phyloP scores from a whole-genome alignment of 2,888 invertebrate species.

The Chrysomela aeneicollis region DNA sequence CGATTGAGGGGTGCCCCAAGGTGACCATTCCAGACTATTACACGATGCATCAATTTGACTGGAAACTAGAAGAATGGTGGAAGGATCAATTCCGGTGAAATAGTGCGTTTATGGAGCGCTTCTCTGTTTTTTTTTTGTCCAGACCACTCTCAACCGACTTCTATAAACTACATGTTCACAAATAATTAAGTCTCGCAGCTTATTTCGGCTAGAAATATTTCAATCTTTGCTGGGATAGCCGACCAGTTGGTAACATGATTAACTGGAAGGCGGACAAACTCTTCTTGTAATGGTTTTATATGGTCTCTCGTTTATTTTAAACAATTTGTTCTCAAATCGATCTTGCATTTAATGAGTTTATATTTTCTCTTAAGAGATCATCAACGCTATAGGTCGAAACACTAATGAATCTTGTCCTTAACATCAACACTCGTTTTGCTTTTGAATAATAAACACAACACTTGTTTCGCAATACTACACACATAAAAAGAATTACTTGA shows the following conservation, averaged over 20 bases:
- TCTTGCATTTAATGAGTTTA: conserved; percentile 22
- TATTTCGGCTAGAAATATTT: conserved; percentile 52
- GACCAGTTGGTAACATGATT: conserved; percentile 57
- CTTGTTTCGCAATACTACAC: too few relatives aligned
- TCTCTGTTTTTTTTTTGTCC: conserved; percentile 29
- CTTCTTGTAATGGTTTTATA: conserved; percentile 56
- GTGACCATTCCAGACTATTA: background rate
- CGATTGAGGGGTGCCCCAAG: background rate
- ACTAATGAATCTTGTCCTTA: too few relatives aligned
- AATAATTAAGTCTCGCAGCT: conserved; percentile 45
- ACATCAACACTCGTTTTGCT: too few relatives aligned
- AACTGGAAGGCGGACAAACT: conserved; percentile 57
- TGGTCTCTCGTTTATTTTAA: conserved; percentile 56
- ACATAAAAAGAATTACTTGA: too few relatives aligned
- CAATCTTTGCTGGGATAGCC: conserved; percentile 56
- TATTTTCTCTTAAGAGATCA: conserved; percentile 2
- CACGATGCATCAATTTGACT: too few relatives aligned
- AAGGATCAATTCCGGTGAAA: too few relatives aligned
- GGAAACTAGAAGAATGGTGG: too few relatives aligned
- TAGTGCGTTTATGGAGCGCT: too few relatives aligned
- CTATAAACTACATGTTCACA: conserved; percentile 40
- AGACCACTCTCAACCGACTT: conserved; percentile 27
- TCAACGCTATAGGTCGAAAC: background rate
- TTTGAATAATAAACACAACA: too few relatives aligned
- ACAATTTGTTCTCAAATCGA: conserved; percentile 51